Conservation (phyloP, 2,113 vertebrate genomes). For the Myrmecophaga tridactyla region DNA sequence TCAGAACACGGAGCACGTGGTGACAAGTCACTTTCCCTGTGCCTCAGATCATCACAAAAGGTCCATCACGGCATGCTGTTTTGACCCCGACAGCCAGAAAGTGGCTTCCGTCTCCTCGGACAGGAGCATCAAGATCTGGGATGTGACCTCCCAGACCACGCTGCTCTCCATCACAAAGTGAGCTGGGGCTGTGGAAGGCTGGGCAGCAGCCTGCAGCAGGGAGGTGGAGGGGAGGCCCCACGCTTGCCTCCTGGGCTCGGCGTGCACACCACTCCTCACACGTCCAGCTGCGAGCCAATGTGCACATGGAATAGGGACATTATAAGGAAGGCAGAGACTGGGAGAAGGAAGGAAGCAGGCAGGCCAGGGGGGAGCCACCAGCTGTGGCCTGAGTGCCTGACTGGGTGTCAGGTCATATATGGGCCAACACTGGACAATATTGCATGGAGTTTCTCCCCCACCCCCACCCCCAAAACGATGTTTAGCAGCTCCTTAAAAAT, state of each 20-base stretch:
- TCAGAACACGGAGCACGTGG: not conserved
- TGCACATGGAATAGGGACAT: fast-evolving
- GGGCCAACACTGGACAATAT: not conserved
- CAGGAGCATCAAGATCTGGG: slow-evolving; percentile 86
- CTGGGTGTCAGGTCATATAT: not conserved
- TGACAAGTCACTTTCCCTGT: not conserved
- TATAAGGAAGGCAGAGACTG: not conserved
- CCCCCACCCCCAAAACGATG: not conserved
- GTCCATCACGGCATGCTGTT: slow-evolving; percentile 84
- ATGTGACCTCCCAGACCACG: slow-evolving; percentile 77
- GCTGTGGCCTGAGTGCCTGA: not conserved
- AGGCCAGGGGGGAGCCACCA: not conserved
- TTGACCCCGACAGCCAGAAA: slow-evolving; percentile 82
- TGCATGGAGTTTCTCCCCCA: not conserved
- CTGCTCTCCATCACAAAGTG: slow-evolving; percentile 83
- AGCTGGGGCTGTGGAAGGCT: slow-evolving; percentile 5
- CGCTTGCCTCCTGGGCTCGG: not conserved
- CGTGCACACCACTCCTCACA: not conserved
- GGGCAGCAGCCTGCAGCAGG: not conserved
- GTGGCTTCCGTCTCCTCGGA: slow-evolving; percentile 85
- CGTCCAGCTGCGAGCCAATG: fast-evolving
- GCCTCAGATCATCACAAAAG: slow-evolving; percentile 82
- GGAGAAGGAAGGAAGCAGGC: not conserved
- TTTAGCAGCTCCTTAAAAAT: not conserved
- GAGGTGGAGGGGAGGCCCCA: fast-evolving